Percentiles rank a stretch among this genome's conserved stretches.
Conservation (phyloP, 2,113 vertebrate genomes). For the Microtus richardsoni region DNA sequence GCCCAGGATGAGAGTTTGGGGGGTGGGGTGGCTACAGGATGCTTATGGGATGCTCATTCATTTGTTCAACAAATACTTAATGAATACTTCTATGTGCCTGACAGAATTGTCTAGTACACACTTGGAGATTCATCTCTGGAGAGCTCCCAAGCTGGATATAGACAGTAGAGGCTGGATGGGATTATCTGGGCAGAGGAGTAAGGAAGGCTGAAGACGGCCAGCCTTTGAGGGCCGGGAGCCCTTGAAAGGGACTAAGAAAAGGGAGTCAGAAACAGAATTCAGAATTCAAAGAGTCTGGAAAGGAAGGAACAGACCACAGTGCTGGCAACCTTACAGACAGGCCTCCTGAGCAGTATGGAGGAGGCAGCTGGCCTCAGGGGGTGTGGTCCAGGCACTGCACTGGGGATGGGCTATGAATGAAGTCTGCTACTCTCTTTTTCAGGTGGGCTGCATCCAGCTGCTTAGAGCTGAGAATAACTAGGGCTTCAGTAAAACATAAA, state of each 20-base stretch:
- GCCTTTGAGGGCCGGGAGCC: not conserved
- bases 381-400: not conserved
- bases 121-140: not conserved
- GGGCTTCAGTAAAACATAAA: not conserved
- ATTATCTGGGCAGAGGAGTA: not conserved
- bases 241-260: slow-evolving; percentile 15
- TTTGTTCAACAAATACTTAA: slow-evolving; percentile 13
- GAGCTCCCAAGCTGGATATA: not conserved
- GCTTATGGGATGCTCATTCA: slow-evolving; percentile 20
- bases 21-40: not conserved
- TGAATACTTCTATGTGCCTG: not conserved
- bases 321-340: not conserved
- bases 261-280: not conserved
- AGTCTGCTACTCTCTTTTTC: not conserved
- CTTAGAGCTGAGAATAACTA: not conserved
- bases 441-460: not conserved
- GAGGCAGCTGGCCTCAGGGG: not conserved
- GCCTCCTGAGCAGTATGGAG: not conserved
- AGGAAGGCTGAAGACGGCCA: not conserved
- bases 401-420: not conserved
- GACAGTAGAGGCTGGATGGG: not conserved
- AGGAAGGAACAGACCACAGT: not conserved
- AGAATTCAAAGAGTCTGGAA: slow-evolving; percentile 46
- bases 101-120: not conserved
- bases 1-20: not conserved